phyloP scores from a whole-genome alignment of 2,113 vertebrate genomes.

The Xenotilapia leptura region DNA sequence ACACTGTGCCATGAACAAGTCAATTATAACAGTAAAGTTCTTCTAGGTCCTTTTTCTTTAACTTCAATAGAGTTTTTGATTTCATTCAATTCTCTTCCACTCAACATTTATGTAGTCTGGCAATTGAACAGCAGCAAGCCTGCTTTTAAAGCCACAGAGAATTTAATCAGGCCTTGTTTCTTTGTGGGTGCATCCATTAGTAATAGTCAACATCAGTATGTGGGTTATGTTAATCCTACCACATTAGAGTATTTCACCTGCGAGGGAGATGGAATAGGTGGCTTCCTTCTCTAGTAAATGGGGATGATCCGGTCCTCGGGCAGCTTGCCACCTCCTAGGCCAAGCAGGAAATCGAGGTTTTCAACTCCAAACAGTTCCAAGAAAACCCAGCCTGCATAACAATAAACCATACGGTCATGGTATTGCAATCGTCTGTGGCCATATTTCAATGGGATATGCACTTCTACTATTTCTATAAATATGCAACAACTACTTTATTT shows the following conservation, averaged over 20 bases:
- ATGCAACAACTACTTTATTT: not conserved
- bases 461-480: not conserved
- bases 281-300: not conserved
- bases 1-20: not conserved
- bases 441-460: accelerated
- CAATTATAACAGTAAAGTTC: not conserved
- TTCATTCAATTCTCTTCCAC: not conserved
- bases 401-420: accelerated
- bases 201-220: not conserved
- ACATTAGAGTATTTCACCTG: not conserved
- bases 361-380: not conserved
- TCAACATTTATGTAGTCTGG: not conserved
- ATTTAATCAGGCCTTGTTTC: not conserved
- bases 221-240: not conserved
- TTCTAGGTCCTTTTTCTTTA: not conserved
- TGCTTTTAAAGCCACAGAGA: not conserved
- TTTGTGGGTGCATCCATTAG: not conserved
- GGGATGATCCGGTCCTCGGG: not conserved
- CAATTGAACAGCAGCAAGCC: not conserved
- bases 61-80: not conserved
- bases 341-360: not conserved
- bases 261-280: not conserved
- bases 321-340: not conserved
- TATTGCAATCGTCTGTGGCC: not conserved
- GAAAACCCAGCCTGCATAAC: not conserved